These are phyloP conservation scores for Melolontha melolontha DNA, from an alignment of 2,888 invertebrate species.

Conservation along the genomic window DNA sequence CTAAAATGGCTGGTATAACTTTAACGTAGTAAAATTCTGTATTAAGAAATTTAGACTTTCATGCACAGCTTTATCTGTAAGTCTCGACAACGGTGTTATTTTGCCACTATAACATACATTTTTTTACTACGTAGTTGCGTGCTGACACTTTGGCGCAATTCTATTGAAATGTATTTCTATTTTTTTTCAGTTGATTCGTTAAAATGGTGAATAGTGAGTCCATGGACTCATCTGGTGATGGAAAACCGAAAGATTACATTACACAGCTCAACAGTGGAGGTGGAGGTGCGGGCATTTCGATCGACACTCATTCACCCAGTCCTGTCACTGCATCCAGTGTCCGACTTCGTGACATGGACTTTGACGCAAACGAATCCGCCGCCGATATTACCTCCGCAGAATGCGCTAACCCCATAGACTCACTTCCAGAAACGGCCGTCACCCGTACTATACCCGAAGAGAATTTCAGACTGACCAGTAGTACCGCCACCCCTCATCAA, in stretches of 20 bases:
- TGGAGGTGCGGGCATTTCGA: constrained; percentile 44
- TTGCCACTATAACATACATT: too few species aligned
- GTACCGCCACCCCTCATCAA: constrained; percentile 18
- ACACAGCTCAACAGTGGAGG: constrained; percentile 53
- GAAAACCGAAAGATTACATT: constrained; percentile 54
- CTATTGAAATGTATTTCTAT: constrained; percentile 8
- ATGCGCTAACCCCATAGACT: constrained; percentile 53
- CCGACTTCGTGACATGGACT: constrained; percentile 54
- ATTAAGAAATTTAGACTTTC: too few species aligned
- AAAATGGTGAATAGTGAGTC: constrained; percentile 62
- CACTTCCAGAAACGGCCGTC: constrained; percentile 55
- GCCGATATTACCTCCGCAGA: constrained; percentile 53
- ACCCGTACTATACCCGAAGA: constrained; percentile 47
- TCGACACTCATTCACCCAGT: constrained; percentile 50
- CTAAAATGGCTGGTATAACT: too few species aligned
- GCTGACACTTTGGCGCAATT: too few species aligned
- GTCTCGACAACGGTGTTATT: too few species aligned
- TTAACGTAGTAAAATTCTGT: too few species aligned
- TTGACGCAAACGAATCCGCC: constrained; percentile 50
- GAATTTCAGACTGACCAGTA: constrained; percentile 40
- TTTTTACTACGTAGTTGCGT: too few species aligned
- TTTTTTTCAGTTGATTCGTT: constrained; percentile 36
- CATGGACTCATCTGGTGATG: constrained; percentile 58
- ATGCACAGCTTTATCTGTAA: too few species aligned
- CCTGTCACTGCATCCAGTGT: constrained; percentile 53